Percentiles rank a stretch among this genome's conserved stretches.
Conservation (phyloP, 2,888 invertebrate species). For the Amiota minor region DNA sequence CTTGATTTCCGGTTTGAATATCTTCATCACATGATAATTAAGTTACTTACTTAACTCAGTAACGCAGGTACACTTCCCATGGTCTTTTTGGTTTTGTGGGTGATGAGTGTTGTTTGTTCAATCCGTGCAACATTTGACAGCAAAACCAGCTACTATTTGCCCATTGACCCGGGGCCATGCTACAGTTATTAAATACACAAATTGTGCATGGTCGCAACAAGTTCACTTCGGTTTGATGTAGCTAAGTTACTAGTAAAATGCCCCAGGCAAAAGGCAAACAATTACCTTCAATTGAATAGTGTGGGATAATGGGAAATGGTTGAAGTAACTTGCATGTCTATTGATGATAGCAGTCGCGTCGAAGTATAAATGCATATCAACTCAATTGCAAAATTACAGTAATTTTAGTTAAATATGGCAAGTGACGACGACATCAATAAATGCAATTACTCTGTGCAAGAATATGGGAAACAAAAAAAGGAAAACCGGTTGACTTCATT, state of each 20-base stretch:
- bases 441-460: conserved; percentile 15
- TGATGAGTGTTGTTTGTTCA: conserved; percentile 1
- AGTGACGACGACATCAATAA: conserved; percentile 22
- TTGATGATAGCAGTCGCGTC: conserved; percentile 1
- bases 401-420: conserved; percentile 30
- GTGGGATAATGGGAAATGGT: neutral
- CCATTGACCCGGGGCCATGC: conserved; percentile 27
- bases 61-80: no score
- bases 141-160: conserved; percentile 17
- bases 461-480: neutral
- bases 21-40: no score
- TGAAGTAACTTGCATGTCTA: neutral
- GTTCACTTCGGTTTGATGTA: neutral
- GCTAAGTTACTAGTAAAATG: neutral
- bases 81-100: no score
- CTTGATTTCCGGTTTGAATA: no score
- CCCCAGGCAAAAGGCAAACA: conserved; percentile 33
- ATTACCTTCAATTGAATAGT: conserved; percentile 32
- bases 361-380: conserved; percentile 22
- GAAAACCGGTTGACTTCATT: neutral
- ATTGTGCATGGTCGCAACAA: conserved; percentile 10
- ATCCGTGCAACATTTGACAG: conserved; percentile 17
- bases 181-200: conserved; percentile 33
- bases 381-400: conserved; percentile 28
- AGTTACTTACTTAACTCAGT: no score